Evolutionary conservation across 2,797 vertebrate genomes (phyloP).

Genomic region (Rhincodon typus): DNA sequence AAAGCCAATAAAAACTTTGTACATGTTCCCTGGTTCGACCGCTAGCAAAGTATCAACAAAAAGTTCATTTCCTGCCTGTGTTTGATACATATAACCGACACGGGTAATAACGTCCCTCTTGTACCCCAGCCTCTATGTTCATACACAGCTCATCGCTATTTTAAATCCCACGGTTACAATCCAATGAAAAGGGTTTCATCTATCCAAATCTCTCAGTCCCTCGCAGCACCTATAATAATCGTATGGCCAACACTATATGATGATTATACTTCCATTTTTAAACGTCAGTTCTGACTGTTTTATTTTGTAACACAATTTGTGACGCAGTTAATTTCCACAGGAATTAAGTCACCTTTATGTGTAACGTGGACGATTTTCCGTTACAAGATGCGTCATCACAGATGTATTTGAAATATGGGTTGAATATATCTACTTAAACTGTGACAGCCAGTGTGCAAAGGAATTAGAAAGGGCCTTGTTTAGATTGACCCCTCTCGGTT

Average conservation of each 20-base stretch:
- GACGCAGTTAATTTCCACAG: neutral
- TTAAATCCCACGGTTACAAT: neutral
- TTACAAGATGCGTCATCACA: neutral
- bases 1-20: neutral
- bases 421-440: neutral
- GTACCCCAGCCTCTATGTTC: neutral
- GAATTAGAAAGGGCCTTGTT: too few species aligned
- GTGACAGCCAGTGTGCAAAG: neutral
- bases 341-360: neutral
- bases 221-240: neutral
- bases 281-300: neutral
- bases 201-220: neutral
- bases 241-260: too few species aligned
- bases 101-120: neutral
- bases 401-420: neutral
- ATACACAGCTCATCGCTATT: neutral
- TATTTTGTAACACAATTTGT: neutral
- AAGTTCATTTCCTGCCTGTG: neutral
- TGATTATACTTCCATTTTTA: too few species aligned
- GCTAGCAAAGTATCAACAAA: neutral
- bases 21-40: too few species aligned
- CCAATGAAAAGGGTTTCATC: neutral
- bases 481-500: neutral
- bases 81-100: neutral
- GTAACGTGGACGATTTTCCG: neutral